Conservation (phyloP, 2,888 invertebrate genomes). For the Coecobrya sp. region DNA sequence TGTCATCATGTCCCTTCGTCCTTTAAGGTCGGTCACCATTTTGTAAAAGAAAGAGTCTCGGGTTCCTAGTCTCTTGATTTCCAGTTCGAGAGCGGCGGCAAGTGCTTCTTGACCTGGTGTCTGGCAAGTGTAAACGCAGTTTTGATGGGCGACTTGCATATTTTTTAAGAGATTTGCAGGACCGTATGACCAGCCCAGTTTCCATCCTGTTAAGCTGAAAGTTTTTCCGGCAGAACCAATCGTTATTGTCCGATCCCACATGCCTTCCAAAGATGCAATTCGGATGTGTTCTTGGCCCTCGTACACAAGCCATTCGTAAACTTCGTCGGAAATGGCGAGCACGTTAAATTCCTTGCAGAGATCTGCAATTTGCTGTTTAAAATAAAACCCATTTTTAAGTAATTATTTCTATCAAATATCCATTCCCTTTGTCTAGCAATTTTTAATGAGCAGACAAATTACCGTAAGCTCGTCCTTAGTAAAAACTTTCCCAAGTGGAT, state of each 20-base stretch:
- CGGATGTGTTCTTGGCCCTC: conserved; percentile 94
- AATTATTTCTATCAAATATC: too few species aligned
- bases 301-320: conserved; percentile 96
- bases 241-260: conserved; percentile 90
- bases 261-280: conserved; percentile 90
- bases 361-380: conserved; percentile 92
- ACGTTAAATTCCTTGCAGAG: conserved; percentile 97
- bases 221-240: conserved; percentile 90
- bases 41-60: conserved; percentile 95
- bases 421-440: too few species aligned
- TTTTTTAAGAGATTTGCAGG: conserved; percentile 89
- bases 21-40: conserved; percentile 92
- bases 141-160: conserved; percentile 89
- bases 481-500: conserved; percentile 98
- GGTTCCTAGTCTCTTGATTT: conserved; percentile 91
- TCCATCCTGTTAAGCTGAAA: conserved; percentile 89
- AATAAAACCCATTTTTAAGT: too few species aligned
- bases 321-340: conserved; percentile 98
- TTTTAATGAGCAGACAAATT: too few species aligned
- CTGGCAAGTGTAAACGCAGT: conserved; percentile 89
- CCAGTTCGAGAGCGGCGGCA: conserved; percentile 95
- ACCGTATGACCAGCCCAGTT: conserved; percentile 90
- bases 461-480: conserved; percentile 89
- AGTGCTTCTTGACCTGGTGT: conserved; percentile 92
- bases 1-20: conserved; percentile 94